Conservation (phyloP, 2,888 invertebrate species). For the Rhogogaster chlorosoma region DNA sequence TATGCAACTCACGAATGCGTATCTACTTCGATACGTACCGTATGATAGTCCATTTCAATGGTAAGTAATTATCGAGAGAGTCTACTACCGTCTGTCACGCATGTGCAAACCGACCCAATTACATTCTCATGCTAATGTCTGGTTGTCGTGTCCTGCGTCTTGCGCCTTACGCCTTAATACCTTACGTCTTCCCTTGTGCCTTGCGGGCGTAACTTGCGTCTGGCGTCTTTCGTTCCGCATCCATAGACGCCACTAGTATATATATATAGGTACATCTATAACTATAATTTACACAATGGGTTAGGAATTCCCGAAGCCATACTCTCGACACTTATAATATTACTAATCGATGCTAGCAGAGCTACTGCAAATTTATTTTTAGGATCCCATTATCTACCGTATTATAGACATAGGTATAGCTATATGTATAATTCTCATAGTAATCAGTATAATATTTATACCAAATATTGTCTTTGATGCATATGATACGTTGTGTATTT, state of each 20-base stretch:
- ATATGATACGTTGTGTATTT: neutral
- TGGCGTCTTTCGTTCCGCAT: conserved; percentile 42
- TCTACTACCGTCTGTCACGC: conserved; percentile 47
- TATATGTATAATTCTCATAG: neutral
- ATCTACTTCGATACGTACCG: neutral
- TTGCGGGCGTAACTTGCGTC: neutral
- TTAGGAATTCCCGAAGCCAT: conserved; percentile 32
- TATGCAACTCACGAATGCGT: conserved; percentile 6
- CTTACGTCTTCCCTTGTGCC: conserved; percentile 3
- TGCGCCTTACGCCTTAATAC: conserved; percentile 3
- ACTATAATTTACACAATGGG: conserved; percentile 3
- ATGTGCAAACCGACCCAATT: conserved; percentile 61
- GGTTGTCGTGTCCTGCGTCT: conserved; percentile 24
- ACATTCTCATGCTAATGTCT: conserved; percentile 63
- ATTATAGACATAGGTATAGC: neutral
- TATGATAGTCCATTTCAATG: conserved; percentile 39
- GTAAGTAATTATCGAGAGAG: conserved; percentile 48
- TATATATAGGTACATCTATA: neutral
- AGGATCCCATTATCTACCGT: neutral
- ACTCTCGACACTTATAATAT: neutral
- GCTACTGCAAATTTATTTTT: neutral
- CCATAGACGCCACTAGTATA: conserved; percentile 19
- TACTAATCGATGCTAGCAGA: conserved; percentile 7
- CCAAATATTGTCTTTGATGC: neutral
- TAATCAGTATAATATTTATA: neutral